Percentiles rank a stretch among this genome's conserved stretches.
Conservation (phyloP, 2,888 invertebrate genomes). For the Parelbella ahira region DNA sequence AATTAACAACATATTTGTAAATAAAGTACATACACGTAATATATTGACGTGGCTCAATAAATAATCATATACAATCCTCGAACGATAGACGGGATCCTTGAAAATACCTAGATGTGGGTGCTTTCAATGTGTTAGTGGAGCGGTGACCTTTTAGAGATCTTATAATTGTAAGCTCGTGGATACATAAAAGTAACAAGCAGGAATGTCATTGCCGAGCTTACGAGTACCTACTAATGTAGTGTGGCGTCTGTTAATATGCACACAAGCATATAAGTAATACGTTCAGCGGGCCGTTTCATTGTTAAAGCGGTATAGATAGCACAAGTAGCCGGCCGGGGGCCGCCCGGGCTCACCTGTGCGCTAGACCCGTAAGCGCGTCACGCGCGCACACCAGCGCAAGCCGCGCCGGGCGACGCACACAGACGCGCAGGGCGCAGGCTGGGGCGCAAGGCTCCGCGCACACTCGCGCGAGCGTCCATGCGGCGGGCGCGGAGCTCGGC, state of each 20-base stretch:
- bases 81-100: conserved; percentile 34
- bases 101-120: conserved; percentile 41
- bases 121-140: conserved; percentile 36
- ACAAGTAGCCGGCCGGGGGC: conserved; percentile 52
- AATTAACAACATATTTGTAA: no score
- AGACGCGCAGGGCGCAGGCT: conserved; percentile 40
- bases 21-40: no score
- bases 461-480: conserved; percentile 31
- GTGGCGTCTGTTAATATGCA: no score
- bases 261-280: conserved; percentile 63
- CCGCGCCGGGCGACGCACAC: conserved; percentile 39
- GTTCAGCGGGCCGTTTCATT: conserved; percentile 65
- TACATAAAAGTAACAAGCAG: conserved; percentile 32
- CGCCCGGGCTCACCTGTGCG: conserved; percentile 71
- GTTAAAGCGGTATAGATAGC: conserved; percentile 66
- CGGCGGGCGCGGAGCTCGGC: conserved; percentile 46
- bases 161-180: conserved; percentile 28
- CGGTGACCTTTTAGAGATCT: conserved; percentile 35
- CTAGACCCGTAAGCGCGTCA: conserved; percentile 69
- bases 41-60: conserved; percentile 33
- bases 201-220: conserved; percentile 31
- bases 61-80: conserved; percentile 27
- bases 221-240: conserved; percentile 49
- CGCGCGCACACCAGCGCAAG: conserved; percentile 46
- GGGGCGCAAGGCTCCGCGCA: conserved; percentile 33